A percentile compares a stretch with the other conserved stretches of the same genome.
phyloP scores from a whole-genome alignment of 2,888 invertebrate genomes.

The Drosophila aldrichi region DNA sequence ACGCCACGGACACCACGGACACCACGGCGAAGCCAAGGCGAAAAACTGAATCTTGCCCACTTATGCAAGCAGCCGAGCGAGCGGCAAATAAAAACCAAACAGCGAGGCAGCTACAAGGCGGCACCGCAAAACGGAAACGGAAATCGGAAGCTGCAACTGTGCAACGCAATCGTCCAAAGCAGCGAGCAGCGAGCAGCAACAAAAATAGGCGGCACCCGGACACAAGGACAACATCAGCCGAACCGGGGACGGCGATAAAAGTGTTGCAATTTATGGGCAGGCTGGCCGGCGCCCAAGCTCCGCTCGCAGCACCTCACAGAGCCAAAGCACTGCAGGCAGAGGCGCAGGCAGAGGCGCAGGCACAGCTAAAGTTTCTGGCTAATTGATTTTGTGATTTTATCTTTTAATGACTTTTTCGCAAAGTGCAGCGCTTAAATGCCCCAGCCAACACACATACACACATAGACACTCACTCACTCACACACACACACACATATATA shows the following conservation, averaged over 20 bases:
- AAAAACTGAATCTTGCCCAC: slow-evolving; percentile 67
- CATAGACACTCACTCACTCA: background rate
- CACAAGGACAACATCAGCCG: slow-evolving; percentile 57
- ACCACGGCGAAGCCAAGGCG: slow-evolving; percentile 54
- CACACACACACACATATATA: background rate
- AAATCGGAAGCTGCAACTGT: slow-evolving; percentile 81
- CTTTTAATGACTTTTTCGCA: slow-evolving; percentile 79
- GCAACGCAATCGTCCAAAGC: slow-evolving; percentile 65
- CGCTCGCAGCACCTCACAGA: slow-evolving; percentile 24
- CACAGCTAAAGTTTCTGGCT: slow-evolving; percentile 76
- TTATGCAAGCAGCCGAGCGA: slow-evolving; percentile 74
- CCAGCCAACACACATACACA: background rate
- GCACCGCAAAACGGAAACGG: slow-evolving; percentile 78
- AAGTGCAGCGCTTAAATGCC: slow-evolving; percentile 57
- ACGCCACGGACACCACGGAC: background rate
- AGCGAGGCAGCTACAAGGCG: slow-evolving; percentile 67
- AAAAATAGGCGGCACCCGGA: slow-evolving; percentile 74
- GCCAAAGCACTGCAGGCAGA: background rate
- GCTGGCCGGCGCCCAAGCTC: slow-evolving; percentile 65
- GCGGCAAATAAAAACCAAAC: slow-evolving; percentile 74
- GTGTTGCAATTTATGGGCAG: slow-evolving; percentile 80
- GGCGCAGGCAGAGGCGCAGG: slow-evolving; percentile 12
- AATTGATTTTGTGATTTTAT: slow-evolving; percentile 82
- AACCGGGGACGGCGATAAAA: slow-evolving; percentile 67
- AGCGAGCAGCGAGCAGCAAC: slow-evolving; percentile 38